Conservation (phyloP, 2,797 vertebrate genomes). For the Coregonus ussuriensis region DNA sequence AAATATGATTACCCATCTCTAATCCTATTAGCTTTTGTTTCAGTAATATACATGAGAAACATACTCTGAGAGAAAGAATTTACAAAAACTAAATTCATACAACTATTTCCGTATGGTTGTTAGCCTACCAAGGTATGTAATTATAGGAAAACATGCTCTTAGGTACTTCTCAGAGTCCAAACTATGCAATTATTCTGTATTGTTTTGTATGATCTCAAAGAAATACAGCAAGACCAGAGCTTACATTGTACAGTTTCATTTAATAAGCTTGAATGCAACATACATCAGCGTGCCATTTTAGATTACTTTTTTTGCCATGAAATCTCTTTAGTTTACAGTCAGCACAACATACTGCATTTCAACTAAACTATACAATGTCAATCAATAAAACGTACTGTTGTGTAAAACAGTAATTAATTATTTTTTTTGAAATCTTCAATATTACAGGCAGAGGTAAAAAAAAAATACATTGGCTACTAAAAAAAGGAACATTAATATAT, state of each 20-base stretch:
- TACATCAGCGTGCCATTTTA: not conserved
- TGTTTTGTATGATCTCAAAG: not conserved
- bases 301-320: not conserved
- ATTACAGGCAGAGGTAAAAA: constrained; percentile 50
- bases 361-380: not conserved
- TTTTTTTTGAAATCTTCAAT: constrained; percentile 37
- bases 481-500: not conserved
- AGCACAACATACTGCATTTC: not conserved
- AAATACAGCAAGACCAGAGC: not conserved
- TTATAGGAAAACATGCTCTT: not conserved
- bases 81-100: not conserved
- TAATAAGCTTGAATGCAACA: constrained; percentile 8
- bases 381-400: not conserved
- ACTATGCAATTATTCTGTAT: not conserved
- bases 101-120: not conserved
- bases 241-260: not conserved
- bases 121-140: not conserved
- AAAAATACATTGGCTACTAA: constrained; percentile 4
- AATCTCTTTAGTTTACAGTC: not conserved
- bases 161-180: not conserved
- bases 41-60: constrained; percentile 65
- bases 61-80: constrained; percentile 26
- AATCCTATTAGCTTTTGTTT: constrained; percentile 74
- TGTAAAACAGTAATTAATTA: constrained; percentile 40
- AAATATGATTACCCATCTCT: constrained; percentile 77